Conservation (phyloP, 2,797 vertebrate genomes). For the Prunella strophiata region DNA sequence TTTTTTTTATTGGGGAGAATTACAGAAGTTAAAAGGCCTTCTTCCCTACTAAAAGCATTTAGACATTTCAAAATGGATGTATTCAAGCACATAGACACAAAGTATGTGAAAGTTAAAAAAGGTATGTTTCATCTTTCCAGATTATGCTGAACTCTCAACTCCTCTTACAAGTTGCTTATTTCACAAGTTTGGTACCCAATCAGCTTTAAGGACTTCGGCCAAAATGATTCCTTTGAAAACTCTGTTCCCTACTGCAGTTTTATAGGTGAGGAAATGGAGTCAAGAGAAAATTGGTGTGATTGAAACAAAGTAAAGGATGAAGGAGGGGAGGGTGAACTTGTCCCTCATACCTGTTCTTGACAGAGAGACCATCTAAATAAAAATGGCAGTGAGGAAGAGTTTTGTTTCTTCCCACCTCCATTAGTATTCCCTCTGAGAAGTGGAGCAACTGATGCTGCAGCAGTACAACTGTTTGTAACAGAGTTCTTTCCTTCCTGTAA, state of each 20-base stretch:
- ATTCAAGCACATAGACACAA: not conserved
- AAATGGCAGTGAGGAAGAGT: not conserved
- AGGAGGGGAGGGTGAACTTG: not conserved
- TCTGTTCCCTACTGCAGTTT: not conserved
- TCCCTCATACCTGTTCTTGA: not conserved
- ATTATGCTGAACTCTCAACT: not conserved
- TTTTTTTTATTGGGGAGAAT: not conserved
- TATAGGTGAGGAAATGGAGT: not conserved
- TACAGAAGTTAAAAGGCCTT: not conserved
- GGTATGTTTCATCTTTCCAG: not conserved
- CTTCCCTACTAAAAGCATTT: not conserved
- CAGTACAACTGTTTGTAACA: not conserved
- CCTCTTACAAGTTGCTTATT: not conserved
- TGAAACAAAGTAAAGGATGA: not conserved
- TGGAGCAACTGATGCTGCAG: not conserved
- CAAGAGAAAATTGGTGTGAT: not conserved
- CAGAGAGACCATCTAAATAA: not conserved
- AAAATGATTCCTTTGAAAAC: not conserved
- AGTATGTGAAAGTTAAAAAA: not conserved
- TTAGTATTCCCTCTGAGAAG: not conserved
- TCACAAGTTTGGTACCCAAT: not conserved
- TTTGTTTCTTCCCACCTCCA: not conserved
- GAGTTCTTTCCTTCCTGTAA: not conserved
- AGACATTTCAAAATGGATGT: not conserved
- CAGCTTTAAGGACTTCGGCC: not conserved